phyloP scores from a whole-genome alignment of 2,888 invertebrate species.

The Agapetus fuscipes region DNA sequence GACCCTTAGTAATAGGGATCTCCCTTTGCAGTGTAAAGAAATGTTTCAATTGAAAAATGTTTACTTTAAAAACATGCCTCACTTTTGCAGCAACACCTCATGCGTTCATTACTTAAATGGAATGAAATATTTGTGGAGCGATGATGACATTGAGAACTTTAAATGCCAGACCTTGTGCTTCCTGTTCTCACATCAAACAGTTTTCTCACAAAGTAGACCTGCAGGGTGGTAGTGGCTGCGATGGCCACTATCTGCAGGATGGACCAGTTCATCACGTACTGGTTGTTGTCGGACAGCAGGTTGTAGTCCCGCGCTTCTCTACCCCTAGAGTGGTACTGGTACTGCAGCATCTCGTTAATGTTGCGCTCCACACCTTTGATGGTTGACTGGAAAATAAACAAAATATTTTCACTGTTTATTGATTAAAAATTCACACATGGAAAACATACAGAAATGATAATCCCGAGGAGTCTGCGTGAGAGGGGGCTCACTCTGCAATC shows the following conservation, averaged over 20 bases:
- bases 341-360: conserved; percentile 76
- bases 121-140: too few species aligned
- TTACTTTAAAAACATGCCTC: too few species aligned
- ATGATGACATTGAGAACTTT: too few species aligned
- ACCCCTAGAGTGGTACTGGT: conserved; percentile 71
- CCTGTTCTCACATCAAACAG: conserved; percentile 72
- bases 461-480: too few species aligned
- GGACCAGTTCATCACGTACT: conserved; percentile 85
- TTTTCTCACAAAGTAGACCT: conserved; percentile 84
- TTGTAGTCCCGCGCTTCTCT: conserved; percentile 77
- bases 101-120: too few species aligned
- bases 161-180: conserved; percentile 48
- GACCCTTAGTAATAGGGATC: too few species aligned
- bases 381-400: conserved; percentile 46
- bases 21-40: too few species aligned
- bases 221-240: conserved; percentile 61
- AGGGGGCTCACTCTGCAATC: too few species aligned
- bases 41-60: too few species aligned
- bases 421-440: conserved; percentile 2
- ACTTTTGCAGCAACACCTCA: too few species aligned
- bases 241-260: conserved; percentile 78
- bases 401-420: background rate
- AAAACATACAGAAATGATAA: too few species aligned
- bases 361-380: conserved; percentile 72
- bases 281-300: conserved; percentile 69